Evolutionary conservation across 2,888 invertebrate genomes (phyloP).

Genomic region (Rugalucina vietnamica): DNA sequence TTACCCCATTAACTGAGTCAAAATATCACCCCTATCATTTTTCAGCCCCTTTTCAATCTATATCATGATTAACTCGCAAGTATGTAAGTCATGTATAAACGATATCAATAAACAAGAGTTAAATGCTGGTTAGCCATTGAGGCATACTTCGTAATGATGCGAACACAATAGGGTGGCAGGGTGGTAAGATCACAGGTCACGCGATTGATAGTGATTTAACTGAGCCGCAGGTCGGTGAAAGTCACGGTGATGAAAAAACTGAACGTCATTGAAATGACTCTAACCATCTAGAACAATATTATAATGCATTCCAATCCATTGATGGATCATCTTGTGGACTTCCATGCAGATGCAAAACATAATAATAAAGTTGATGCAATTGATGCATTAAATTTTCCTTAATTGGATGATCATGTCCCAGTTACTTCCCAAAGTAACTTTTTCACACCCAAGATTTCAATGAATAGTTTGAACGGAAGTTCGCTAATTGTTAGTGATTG

Average conservation of each 20-base stretch:
- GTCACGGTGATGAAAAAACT: no score
- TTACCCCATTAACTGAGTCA: neutral
- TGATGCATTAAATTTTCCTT: no score
- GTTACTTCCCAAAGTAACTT: neutral
- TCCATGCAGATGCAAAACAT: no score
- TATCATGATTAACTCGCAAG: neutral
- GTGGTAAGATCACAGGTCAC: conserved; percentile 41
- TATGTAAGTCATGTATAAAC: conserved; percentile 10
- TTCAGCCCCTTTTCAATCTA: neutral
- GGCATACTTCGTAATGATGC: neutral
- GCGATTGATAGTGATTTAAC: neutral
- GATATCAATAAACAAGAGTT: conserved; percentile 5
- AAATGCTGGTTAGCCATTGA: neutral
- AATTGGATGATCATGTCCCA: no score
- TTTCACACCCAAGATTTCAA: neutral
- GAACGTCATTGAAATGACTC: no score
- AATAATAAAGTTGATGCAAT: no score
- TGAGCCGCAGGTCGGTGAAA: no score
- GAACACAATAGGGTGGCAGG: conserved; percentile 28
- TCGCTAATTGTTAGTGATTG: neutral
- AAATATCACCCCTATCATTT: neutral
- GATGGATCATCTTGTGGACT: no score
- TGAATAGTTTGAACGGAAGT: neutral
- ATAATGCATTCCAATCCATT: no score
- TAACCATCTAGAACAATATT: no score